Conservation (phyloP, 2,888 invertebrate genomes). For the Teinopalpus imperialis region DNA sequence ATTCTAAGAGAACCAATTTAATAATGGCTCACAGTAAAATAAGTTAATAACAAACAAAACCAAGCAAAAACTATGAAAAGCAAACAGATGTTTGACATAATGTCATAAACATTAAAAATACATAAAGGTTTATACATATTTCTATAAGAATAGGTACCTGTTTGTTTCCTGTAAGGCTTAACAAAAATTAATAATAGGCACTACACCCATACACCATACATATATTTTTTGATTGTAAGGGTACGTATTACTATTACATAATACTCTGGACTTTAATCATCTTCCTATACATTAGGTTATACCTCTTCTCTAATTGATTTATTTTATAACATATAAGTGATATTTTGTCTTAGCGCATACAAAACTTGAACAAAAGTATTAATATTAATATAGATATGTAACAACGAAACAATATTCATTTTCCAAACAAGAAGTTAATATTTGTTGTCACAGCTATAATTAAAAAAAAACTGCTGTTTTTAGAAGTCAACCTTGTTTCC, state of each 20-base stretch:
- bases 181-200: constrained; percentile 3
- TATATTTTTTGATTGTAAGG: neutral
- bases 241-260: neutral
- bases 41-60: constrained; percentile 68
- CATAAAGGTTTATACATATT: constrained; percentile 10
- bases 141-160: constrained; percentile 20
- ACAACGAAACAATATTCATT: neutral
- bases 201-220: constrained; percentile 4
- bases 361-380: too few relatives aligned
- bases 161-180: constrained; percentile 2
- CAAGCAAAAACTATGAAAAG: constrained; percentile 50
- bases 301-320: too few relatives aligned
- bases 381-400: too few relatives aligned
- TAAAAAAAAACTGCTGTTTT: too few relatives aligned
- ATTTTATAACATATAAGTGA: too few relatives aligned
- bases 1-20: constrained; percentile 52
- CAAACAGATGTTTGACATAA: constrained; percentile 48
- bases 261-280: neutral
- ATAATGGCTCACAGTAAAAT: constrained; percentile 56
- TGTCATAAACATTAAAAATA: constrained; percentile 34
- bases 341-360: too few relatives aligned
- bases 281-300: too few relatives aligned
- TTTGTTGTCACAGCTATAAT: too few relatives aligned
- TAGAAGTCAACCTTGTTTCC: too few relatives aligned
- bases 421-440: too few relatives aligned